phyloP scores from a whole-genome alignment of 2,113 vertebrate species.

The Poeciliopsis turrubarensis region DNA sequence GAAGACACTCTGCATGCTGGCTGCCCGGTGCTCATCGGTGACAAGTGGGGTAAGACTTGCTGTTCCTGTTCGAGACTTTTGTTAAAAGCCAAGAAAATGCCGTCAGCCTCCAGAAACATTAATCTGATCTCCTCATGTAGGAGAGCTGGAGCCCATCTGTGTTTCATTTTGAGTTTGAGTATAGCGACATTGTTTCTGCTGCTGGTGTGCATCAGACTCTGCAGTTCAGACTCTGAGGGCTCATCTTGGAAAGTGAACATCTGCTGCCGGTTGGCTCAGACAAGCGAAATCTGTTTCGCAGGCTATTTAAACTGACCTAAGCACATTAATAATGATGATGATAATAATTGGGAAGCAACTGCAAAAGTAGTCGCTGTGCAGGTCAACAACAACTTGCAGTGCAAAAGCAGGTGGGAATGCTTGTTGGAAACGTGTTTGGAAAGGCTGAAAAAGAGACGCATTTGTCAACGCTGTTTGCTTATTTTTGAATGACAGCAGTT shows the following conservation, averaged over 20 bases:
- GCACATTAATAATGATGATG: conserved; percentile 27
- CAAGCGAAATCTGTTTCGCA: conserved; percentile 8
- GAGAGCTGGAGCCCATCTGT: conserved; percentile 61
- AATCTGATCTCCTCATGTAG: conserved; percentile 1
- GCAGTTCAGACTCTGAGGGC: conserved; percentile 43
- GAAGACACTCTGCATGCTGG: conserved; percentile 90
- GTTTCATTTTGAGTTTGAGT: conserved; percentile 39
- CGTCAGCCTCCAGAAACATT: not conserved
- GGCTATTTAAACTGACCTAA: conserved; percentile 27
- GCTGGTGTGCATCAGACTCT: conserved; percentile 4
- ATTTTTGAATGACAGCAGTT: not conserved
- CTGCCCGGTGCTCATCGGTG: conserved; percentile 90
- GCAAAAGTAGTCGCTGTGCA: conserved; percentile 20
- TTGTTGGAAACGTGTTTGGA: not conserved
- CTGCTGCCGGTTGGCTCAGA: conserved; percentile 50
- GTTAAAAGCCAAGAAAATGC: not conserved
- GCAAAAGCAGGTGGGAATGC: not conserved
- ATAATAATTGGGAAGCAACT: conserved; percentile 37
- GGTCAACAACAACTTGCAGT: not conserved
- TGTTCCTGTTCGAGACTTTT: not conserved
- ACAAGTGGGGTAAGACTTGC: conserved; percentile 90
- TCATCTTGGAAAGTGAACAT: conserved; percentile 43
- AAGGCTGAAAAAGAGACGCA: not conserved
- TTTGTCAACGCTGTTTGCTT: not conserved
- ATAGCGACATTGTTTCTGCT: conserved; percentile 14